Evolutionary conservation across 2,113 vertebrate genomes (phyloP).

Genomic region (Lepidothrix coronata): DNA sequence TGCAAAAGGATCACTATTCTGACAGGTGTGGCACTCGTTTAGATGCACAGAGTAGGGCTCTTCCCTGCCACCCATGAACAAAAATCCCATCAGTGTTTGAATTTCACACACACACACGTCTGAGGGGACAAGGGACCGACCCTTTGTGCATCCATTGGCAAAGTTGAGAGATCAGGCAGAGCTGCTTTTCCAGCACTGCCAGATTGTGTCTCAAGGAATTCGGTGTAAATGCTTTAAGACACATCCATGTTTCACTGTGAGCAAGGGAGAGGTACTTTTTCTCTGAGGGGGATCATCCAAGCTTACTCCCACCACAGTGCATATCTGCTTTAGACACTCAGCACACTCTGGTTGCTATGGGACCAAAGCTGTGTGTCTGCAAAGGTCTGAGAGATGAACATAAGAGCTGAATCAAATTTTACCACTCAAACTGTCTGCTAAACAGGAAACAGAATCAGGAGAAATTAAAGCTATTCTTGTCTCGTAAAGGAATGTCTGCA

Average conservation of each 20-base stretch:
- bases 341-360: background rate
- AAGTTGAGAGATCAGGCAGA: background rate
- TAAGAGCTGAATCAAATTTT: background rate
- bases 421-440: background rate
- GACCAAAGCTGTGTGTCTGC: background rate
- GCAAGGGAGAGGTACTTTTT: background rate
- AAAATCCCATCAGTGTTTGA: background rate
- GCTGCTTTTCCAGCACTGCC: background rate
- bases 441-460: background rate
- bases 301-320: background rate
- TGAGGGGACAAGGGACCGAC: background rate
- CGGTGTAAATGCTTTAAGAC: conserved; percentile 48
- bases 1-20: conserved; percentile 4
- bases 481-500: conserved; percentile 10
- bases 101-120: background rate
- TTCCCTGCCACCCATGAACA: background rate
- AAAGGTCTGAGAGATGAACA: background rate
- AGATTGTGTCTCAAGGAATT: background rate
- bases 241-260: background rate
- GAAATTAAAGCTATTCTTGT: background rate
- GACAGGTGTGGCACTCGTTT: conserved; percentile 43
- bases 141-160: conserved; percentile 46
- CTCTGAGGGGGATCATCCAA: background rate
- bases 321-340: background rate
- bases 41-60: conserved; percentile 14